Conservation (phyloP, 2,797 vertebrate genomes). For the Rhinatrema bivittatum region DNA sequence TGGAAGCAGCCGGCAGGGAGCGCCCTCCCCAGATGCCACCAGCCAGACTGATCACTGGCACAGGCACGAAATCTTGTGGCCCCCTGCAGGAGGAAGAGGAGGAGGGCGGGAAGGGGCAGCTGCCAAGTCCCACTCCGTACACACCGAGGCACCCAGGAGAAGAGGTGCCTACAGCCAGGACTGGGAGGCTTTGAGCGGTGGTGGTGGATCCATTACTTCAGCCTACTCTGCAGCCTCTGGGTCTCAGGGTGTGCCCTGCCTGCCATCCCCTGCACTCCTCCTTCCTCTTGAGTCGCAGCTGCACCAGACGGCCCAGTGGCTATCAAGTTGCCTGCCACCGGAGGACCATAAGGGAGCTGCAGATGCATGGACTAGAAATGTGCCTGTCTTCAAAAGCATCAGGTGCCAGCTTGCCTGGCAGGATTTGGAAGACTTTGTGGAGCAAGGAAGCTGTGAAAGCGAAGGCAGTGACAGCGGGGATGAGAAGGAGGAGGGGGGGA, state of each 20-base stretch:
- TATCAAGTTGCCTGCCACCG: too few relatives aligned
- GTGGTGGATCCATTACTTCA: too few relatives aligned
- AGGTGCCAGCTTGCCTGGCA: slow-evolving; percentile 48
- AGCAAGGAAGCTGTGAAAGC: slow-evolving; percentile 40
- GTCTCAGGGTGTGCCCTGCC: slow-evolving; percentile 16
- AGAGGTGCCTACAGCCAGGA: neutral
- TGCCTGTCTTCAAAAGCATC: slow-evolving; percentile 45
- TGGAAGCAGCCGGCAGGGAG: neutral
- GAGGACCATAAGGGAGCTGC: too few relatives aligned
- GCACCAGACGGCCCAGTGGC: neutral
- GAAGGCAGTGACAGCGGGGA: slow-evolving; percentile 34
- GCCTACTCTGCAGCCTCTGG: too few relatives aligned
- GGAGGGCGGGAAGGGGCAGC: too few relatives aligned
- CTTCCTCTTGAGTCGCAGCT: neutral
- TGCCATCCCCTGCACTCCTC: neutral
- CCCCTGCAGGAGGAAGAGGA: too few relatives aligned
- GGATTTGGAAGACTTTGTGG: slow-evolving; percentile 37
- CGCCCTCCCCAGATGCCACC: neutral
- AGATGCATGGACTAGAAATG: neutral
- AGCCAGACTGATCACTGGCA: fast-evolving
- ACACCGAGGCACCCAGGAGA: fast-evolving
- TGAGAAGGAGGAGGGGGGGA: slow-evolving; percentile 6
- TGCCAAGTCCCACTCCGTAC: fast-evolving
- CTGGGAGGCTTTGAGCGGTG: too few relatives aligned
- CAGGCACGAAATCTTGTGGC: too few relatives aligned